Percentiles rank a stretch among this genome's conserved stretches.
Conservation (phyloP, 2,113 vertebrate genomes). For the Hydrochoerus hydrochaeris region DNA sequence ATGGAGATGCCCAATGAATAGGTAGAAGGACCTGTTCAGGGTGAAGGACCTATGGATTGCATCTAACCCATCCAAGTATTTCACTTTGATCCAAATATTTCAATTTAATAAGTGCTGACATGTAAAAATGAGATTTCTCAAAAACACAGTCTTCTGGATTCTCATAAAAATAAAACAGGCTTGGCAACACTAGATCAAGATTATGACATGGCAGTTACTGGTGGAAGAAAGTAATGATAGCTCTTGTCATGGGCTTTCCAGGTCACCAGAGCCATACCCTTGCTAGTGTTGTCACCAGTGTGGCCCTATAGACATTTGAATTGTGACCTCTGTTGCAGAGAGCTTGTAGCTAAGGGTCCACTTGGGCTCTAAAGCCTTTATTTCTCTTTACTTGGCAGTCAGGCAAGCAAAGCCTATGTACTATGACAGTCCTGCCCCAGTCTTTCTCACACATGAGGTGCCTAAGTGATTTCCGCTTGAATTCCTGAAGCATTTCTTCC, state of each 20-base stretch:
- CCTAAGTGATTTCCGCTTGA: neutral
- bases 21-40: neutral
- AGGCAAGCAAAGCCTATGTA: neutral
- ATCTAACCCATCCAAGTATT: neutral
- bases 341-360: neutral
- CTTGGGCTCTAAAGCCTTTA: neutral
- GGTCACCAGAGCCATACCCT: neutral
- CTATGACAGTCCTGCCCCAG: neutral
- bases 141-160: neutral
- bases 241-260: neutral
- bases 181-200: neutral
- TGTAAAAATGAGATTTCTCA: conserved; percentile 12
- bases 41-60: neutral
- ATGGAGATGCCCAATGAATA: neutral
- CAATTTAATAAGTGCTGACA: neutral
- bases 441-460: neutral
- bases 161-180: neutral
- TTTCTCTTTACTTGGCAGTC: neutral
- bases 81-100: neutral
- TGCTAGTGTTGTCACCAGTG: neutral
- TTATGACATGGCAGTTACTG: neutral
- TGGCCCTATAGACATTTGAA: neutral
- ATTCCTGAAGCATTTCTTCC: neutral
- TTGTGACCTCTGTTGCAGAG: neutral
- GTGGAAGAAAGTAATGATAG: accelerated